Evolutionary conservation across 2,113 vertebrate genomes (phyloP).

Genomic region (Actenoides lindsayi): DNA sequence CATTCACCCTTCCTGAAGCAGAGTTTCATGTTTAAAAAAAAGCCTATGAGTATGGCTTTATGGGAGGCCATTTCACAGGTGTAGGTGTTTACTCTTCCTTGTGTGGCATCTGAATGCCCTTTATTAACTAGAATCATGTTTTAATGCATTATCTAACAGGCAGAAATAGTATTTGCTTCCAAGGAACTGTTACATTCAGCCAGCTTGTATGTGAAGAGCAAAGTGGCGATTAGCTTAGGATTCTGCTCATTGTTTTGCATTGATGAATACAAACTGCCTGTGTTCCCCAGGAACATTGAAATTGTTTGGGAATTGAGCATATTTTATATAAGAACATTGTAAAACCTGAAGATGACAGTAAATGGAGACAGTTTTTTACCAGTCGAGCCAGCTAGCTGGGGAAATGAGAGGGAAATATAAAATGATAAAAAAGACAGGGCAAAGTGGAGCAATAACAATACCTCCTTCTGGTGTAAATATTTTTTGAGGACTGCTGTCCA

Average conservation of each 20-base stretch:
- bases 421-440: background rate
- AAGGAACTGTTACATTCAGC: background rate
- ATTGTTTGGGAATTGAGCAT: background rate
- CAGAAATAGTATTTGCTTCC: background rate
- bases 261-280: background rate
- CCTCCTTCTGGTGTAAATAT: background rate
- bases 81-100: background rate
- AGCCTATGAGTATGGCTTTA: background rate
- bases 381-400: background rate
- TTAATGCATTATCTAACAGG: background rate
- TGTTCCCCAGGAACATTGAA: background rate
- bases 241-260: background rate
- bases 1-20: background rate
- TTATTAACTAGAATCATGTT: slow-evolving; percentile 11
- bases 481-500: background rate
- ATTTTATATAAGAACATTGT: background rate
- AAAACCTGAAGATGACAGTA: background rate
- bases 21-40: background rate
- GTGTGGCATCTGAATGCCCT: background rate
- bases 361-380: background rate
- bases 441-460: background rate
- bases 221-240: background rate
- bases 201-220: background rate
- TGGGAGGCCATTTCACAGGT: background rate
- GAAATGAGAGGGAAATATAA: background rate